These are phyloP conservation scores for Danio tinwini DNA, from an alignment of 2,797 vertebrate species.

Conservation along the genomic window DNA sequence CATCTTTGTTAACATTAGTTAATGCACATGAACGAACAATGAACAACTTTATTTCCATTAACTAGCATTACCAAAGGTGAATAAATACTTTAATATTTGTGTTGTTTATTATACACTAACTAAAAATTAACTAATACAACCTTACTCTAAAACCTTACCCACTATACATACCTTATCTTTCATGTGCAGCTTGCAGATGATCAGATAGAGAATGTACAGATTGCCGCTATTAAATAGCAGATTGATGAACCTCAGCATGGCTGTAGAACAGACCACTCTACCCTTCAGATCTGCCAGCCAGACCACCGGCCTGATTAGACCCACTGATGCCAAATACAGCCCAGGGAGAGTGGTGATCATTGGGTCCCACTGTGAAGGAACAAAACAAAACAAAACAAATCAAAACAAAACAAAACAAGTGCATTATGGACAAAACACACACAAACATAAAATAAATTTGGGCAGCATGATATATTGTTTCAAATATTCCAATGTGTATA, in stretches of 20 bases:
- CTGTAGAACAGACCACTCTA: constrained; percentile 85
- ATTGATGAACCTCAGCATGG: constrained; percentile 95
- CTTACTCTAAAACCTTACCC: too few relatives aligned
- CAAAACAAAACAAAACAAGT: neutral
- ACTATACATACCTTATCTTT: constrained; percentile 85
- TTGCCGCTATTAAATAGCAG: constrained; percentile 94
- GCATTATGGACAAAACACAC: neutral
- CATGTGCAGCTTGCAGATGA: constrained; percentile 85
- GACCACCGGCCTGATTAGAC: constrained; percentile 85
- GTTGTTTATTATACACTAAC: too few relatives aligned
- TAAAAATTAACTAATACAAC: too few relatives aligned
- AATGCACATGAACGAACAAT: too few relatives aligned
- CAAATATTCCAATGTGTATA: too few relatives aligned
- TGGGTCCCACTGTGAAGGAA: constrained; percentile 88
- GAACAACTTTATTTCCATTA: too few relatives aligned
- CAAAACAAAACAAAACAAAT: neutral
- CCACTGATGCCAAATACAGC: constrained; percentile 90
- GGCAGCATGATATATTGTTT: too few relatives aligned
- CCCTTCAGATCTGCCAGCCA: constrained; percentile 89
- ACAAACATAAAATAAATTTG: too few relatives aligned
- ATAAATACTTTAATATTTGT: too few relatives aligned
- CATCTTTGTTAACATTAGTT: too few relatives aligned
- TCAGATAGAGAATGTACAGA: constrained; percentile 90
- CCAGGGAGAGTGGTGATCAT: constrained; percentile 98
- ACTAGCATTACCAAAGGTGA: too few relatives aligned